phyloP scores from a whole-genome alignment of 1,140 invertebrate genomes.

The Ceratoteleas bidentatus region DNA sequence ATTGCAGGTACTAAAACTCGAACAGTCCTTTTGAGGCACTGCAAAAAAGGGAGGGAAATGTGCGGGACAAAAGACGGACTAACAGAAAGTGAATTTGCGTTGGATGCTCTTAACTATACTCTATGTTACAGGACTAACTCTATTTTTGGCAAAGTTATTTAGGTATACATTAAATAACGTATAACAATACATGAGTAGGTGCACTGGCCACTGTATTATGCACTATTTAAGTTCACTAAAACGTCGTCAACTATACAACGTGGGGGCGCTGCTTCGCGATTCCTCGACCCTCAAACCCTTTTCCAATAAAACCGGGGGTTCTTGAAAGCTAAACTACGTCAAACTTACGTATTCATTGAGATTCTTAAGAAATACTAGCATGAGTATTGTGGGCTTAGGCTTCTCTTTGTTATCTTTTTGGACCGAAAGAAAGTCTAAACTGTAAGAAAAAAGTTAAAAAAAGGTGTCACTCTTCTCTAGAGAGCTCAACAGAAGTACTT shows the following conservation, averaged over 20 bases:
- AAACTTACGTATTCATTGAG: slow-evolving; percentile 27
- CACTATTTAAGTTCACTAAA: slow-evolving; percentile 76
- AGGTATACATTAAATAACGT: slow-evolving; percentile 80
- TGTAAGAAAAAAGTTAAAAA: not conserved
- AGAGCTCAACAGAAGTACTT: slow-evolving; percentile 38
- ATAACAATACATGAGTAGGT: slow-evolving; percentile 80
- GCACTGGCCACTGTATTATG: slow-evolving; percentile 81
- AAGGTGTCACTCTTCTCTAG: slow-evolving; percentile 7
- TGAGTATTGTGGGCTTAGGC: slow-evolving; percentile 19
- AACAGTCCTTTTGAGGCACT: slow-evolving; percentile 11
- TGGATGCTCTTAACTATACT: slow-evolving; percentile 80
- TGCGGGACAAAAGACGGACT: slow-evolving; percentile 54
- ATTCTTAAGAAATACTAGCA: slow-evolving; percentile 23
- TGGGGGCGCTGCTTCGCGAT: slow-evolving; percentile 55
- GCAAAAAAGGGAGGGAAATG: slow-evolving; percentile 45
- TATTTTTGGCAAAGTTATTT: slow-evolving; percentile 82
- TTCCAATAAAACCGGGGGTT: not conserved
- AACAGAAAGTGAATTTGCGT: slow-evolving; percentile 62
- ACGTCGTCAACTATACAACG: slow-evolving; percentile 74
- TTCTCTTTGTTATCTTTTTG: not conserved
- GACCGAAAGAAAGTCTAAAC: not conserved
- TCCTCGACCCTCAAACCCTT: slow-evolving; percentile 21
- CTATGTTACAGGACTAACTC: slow-evolving; percentile 81
- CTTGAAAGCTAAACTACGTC: slow-evolving; percentile 8
- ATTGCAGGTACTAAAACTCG: slow-evolving; percentile 1